These are phyloP conservation scores for Okamejei kenojei DNA, from an alignment of 2,797 vertebrate species.

Conservation along the genomic window DNA sequence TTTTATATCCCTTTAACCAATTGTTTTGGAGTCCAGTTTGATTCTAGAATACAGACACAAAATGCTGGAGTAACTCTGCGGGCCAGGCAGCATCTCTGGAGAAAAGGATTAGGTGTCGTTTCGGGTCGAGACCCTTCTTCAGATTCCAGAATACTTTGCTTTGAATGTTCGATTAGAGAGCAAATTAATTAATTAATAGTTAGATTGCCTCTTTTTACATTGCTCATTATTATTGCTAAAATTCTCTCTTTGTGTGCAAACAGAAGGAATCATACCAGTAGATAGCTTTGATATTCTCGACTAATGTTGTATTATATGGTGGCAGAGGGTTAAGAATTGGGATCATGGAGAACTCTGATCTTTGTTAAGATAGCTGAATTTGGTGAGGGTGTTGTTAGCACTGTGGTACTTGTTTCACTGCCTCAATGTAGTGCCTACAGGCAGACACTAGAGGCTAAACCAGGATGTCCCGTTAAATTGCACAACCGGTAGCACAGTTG, in stretches of 20 bases:
- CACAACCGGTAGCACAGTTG: too few species aligned
- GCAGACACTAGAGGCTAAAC: background rate
- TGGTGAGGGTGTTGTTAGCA: background rate
- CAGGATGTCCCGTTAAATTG: background rate
- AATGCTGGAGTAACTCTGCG: too few species aligned
- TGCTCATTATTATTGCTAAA: background rate
- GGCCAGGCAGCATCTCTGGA: too few species aligned
- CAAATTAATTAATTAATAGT: slow-evolving; percentile 14
- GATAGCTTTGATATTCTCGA: background rate
- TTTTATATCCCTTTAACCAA: slow-evolving; percentile 67
- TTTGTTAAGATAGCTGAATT: background rate
- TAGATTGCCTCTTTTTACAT: slow-evolving; percentile 2
- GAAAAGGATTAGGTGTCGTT: too few species aligned
- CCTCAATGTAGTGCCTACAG: background rate
- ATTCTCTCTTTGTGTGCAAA: background rate
- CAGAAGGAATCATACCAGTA: too few species aligned
- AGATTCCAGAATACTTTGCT: slow-evolving; percentile 49
- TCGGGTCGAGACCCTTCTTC: too few species aligned
- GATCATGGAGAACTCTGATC: background rate
- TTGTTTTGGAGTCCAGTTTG: slow-evolving; percentile 59
- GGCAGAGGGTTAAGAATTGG: background rate
- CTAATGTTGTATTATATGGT: background rate
- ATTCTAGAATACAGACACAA: slow-evolving; percentile 42
- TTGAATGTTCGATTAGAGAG: slow-evolving; percentile 49
- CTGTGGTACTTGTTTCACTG: background rate